Evolutionary conservation across 2,888 invertebrate species (phyloP).

Genomic region (Epinotia brunnichana): DNA sequence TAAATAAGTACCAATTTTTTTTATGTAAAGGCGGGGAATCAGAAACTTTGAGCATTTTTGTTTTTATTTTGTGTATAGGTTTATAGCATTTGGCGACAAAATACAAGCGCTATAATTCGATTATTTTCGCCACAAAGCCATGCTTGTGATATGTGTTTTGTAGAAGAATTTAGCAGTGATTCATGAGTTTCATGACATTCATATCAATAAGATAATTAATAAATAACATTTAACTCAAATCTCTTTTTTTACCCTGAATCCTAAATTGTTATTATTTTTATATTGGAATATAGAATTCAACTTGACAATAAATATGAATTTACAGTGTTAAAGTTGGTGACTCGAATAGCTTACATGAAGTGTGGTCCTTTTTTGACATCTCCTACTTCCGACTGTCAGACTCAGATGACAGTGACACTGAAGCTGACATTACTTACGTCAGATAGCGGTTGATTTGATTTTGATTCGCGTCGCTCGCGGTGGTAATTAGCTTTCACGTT

Average conservation of each 20-base stretch:
- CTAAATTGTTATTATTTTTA: too few species aligned
- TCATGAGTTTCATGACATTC: too few species aligned
- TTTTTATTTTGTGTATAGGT: too few species aligned
- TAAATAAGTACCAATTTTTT: neutral
- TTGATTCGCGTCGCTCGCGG: slow-evolving; percentile 19
- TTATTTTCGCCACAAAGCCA: neutral
- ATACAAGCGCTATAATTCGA: neutral
- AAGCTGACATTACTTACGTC: neutral
- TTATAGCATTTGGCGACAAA: neutral
- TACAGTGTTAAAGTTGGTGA: neutral
- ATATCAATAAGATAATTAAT: neutral
- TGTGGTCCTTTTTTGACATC: neutral
- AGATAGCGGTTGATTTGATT: slow-evolving; percentile 38
- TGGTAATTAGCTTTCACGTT: slow-evolving; percentile 32
- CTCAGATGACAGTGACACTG: neutral
- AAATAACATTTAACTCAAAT: neutral
- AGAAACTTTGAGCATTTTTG: too few species aligned
- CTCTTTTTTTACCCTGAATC: too few species aligned
- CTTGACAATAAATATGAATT: too few species aligned
- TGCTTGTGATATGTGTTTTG: neutral
- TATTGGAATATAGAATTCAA: too few species aligned
- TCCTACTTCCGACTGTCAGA: neutral
- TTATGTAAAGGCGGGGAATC: neutral
- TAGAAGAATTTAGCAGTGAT: too few species aligned
- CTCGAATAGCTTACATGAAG: neutral